Evolutionary conservation across 2,113 vertebrate genomes (phyloP), one percentile per base, ranked within the genome.

Genomic region (Petromus typicus): DNA sequence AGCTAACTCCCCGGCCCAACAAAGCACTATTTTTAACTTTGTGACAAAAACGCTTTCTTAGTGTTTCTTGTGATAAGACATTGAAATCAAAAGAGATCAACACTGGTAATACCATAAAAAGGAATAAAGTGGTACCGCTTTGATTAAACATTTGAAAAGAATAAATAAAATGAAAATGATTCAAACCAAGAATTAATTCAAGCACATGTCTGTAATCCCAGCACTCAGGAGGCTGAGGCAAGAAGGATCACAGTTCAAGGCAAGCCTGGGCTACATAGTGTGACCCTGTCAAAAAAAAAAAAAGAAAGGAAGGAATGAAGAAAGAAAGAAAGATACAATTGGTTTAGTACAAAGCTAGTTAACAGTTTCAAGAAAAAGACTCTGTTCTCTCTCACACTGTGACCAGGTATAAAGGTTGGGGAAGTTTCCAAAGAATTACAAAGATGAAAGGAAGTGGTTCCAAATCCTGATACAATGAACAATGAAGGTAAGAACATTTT

Each of bases 11-110:
- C n/a, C n/a, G n/a, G n/a, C n/a, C n/a, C n/a, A n/a, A n/a, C n/a
- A n/a, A 91, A 95, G 91, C 57, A 79, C 45, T 34, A 17, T 45
- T 51, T 76, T 76, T 76, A 76, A 81, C 73, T 27, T 95, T 95
- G 66, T 90, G 93, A 93, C 92, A 93, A 92, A 93, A 93, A 96
- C 75, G 69, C 45, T 61, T 97, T 76, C 83, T 89, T 59, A 89
- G 45, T 30, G 64, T 78, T 85, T 73, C 81, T 91, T 85, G 61
- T 93, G 93, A 59, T 78, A 71, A 81, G 57, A 59, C n/a, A 20
- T 61, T 7, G 27, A 92, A 59, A 23, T 80, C 37, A 83, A 89
- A 37, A 63, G 66, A 80, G 40, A 84, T 13, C 16, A 92, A 61
- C 54, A 82, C 2, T 48, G n/a, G 40, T 86, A 84, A 94, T 8